Conservation (phyloP, 2,797 vertebrate species). For the Pangasius macronema region DNA sequence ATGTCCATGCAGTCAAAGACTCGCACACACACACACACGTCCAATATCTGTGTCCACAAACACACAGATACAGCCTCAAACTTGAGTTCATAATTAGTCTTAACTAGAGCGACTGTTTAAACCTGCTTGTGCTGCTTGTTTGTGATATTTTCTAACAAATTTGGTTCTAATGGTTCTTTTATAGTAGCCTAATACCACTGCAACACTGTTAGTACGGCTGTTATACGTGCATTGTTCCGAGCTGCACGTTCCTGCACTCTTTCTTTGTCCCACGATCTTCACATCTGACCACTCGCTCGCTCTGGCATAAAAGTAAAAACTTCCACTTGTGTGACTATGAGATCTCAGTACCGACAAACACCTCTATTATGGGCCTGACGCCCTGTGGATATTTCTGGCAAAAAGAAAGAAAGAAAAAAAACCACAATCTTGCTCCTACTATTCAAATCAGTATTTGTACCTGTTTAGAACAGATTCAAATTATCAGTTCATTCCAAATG, state of each 20-base stretch:
- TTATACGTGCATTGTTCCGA: neutral
- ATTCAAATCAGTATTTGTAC: neutral
- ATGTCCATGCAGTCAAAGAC: conserved; percentile 53
- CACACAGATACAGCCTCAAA: conserved; percentile 35
- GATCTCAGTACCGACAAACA: neutral
- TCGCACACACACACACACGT: conserved; percentile 61
- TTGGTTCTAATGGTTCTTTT: neutral
- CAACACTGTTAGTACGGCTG: neutral
- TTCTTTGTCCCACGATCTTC: neutral
- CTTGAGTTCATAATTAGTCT: neutral
- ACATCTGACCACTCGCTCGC: neutral
- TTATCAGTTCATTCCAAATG: too few relatives aligned
- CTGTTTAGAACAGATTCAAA: neutral
- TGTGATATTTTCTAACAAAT: neutral
- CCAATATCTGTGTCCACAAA: conserved; percentile 52
- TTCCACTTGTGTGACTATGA: neutral
- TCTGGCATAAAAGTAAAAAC: neutral
- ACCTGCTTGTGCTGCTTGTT: neutral
- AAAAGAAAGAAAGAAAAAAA: neutral
- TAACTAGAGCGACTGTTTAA: neutral
- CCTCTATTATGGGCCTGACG: neutral
- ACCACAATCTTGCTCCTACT: neutral
- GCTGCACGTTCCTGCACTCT: neutral
- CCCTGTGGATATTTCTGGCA: neutral
- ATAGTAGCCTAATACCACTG: neutral